Evolutionary conservation across 2,888 invertebrate genomes (phyloP).

Genomic region (Taphrorychus bicolor): DNA sequence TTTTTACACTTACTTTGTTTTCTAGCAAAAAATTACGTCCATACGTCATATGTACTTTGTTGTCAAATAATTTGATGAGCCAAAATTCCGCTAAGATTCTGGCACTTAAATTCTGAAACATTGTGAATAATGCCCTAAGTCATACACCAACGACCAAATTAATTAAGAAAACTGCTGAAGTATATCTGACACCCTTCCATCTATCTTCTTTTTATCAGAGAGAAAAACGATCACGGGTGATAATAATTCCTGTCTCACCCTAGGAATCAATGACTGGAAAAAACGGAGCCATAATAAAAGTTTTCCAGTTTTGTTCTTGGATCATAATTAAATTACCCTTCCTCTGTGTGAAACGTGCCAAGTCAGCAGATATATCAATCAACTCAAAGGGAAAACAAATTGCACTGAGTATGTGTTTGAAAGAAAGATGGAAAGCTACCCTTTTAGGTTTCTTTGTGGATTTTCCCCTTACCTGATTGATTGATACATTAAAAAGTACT

Average conservation of each 20-base stretch:
- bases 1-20: too few relatives aligned
- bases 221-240: too few relatives aligned
- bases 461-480: not conserved
- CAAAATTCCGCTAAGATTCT: too few relatives aligned
- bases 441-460: not conserved
- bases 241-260: constrained; percentile 1
- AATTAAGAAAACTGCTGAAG: too few relatives aligned
- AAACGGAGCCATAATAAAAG: not conserved
- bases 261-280: constrained; percentile 4
- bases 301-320: not conserved
- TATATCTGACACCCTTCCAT: too few relatives aligned
- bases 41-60: too few relatives aligned
- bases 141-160: too few relatives aligned
- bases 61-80: too few relatives aligned
- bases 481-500: not conserved
- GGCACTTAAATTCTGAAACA: too few relatives aligned
- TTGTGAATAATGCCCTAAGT: too few relatives aligned
- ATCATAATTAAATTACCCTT: not conserved
- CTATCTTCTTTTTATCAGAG: too few relatives aligned
- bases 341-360: not conserved
- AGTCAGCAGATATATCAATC: not conserved
- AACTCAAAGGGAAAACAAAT: not conserved
- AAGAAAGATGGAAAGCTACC: not conserved
- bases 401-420: not conserved
- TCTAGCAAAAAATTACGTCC: too few relatives aligned